Conservation (phyloP, 2,113 vertebrate genomes). For the Macrotus californicus region DNA sequence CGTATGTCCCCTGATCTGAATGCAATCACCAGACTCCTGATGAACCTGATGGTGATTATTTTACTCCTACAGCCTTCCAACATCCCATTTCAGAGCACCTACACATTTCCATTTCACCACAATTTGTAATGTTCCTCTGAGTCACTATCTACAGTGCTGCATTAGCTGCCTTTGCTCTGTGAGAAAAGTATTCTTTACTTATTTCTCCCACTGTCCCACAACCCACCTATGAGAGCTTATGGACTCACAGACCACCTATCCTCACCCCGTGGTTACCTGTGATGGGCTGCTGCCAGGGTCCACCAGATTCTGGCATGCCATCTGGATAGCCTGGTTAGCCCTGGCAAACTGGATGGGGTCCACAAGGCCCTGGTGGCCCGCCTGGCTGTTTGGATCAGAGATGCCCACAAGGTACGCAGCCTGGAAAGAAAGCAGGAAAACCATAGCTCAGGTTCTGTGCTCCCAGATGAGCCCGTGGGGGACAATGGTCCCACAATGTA, state of each 20-base stretch:
- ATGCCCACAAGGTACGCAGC: conserved; percentile 97
- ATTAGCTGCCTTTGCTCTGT: not conserved
- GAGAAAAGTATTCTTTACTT: not conserved
- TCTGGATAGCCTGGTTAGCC: conserved; percentile 98
- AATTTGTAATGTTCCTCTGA: not conserved
- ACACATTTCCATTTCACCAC: not conserved
- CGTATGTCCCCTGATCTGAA: not conserved
- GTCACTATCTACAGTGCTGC: not conserved
- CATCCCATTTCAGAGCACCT: not conserved
- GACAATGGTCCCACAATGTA: fast-evolving
- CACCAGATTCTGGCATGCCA: conserved; percentile 97
- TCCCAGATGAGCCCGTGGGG: not conserved
- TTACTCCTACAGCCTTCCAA: not conserved
- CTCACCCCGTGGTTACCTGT: conserved; percentile 83
- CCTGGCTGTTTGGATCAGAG: conserved; percentile 98
- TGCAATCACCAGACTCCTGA: not conserved
- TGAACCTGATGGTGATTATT: not conserved
- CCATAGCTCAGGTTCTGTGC: not conserved
- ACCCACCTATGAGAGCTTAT: not conserved
- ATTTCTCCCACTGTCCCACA: not conserved
- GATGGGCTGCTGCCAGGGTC: conserved; percentile 96
- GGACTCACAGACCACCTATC: not conserved
- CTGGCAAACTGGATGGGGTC: conserved; percentile 98
- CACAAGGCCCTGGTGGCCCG: conserved; percentile 96
- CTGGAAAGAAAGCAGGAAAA: conserved; percentile 75